phyloP scores from a whole-genome alignment of 1,140 invertebrate species.

The Pseudachorutes palmiensis region DNA sequence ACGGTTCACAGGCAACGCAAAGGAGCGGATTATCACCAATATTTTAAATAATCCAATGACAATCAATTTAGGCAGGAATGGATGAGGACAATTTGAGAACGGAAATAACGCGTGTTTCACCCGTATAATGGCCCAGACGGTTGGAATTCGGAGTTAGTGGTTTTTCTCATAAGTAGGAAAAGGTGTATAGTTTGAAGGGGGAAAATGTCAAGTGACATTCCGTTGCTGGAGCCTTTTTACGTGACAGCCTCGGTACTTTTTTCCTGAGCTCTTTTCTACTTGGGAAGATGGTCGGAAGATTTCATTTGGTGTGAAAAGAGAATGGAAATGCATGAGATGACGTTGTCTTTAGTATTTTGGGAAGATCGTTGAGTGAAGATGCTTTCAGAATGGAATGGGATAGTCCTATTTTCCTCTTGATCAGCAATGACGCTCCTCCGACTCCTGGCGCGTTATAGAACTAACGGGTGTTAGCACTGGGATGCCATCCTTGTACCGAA shows the following conservation, averaged over 20 bases:
- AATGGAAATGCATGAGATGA: constrained; percentile 6
- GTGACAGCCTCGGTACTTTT: constrained; percentile 6
- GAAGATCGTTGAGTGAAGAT: constrained; percentile 1
- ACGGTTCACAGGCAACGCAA: too few species aligned
- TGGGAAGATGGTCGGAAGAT: not conserved
- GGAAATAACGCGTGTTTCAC: too few species aligned
- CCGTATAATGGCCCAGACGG: too few species aligned
- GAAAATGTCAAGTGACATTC: constrained; percentile 22
- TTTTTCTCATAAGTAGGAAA: constrained; percentile 4
- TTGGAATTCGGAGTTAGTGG: not conserved
- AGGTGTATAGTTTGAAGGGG: not conserved
- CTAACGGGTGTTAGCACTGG: not conserved
- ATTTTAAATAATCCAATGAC: too few species aligned
- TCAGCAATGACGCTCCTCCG: not conserved
- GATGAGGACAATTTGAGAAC: too few species aligned
- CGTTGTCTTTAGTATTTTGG: constrained; percentile 14
- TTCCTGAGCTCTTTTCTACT: not conserved
- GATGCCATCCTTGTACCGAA: not conserved
- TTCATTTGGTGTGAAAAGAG: constrained; percentile 17
- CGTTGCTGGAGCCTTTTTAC: constrained; percentile 15
- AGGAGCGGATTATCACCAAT: too few species aligned
- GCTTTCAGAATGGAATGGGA: constrained; percentile 7
- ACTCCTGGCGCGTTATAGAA: not conserved
- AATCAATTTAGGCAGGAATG: too few species aligned
- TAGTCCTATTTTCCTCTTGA: constrained; percentile 5